Conservation (phyloP, 2,113 vertebrate genomes). For the Machaerirhynchus nigripectus region DNA sequence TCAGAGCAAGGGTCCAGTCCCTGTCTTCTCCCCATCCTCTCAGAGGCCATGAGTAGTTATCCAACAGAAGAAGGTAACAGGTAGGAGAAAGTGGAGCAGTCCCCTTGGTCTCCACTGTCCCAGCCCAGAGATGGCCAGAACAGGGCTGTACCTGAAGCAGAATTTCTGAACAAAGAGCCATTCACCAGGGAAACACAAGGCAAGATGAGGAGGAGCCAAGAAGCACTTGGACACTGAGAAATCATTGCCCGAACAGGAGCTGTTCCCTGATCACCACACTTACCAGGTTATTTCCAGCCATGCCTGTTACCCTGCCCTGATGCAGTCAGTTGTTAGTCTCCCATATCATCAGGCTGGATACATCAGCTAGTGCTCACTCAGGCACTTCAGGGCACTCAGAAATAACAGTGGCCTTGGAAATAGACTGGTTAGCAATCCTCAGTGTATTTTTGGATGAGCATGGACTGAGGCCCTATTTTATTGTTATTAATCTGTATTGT, state of each 20-base stretch:
- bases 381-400: neutral
- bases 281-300: neutral
- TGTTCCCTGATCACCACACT: neutral
- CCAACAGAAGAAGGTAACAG: neutral
- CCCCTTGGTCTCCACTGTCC: neutral
- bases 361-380: neutral
- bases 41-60: fast-evolving
- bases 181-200: neutral
- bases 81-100: fast-evolving
- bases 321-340: neutral
- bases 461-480: neutral
- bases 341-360: neutral
- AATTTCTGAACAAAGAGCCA: neutral
- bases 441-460: neutral
- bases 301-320: neutral
- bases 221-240: neutral
- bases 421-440: neutral
- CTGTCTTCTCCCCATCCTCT: neutral
- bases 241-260: neutral
- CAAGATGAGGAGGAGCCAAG: neutral
- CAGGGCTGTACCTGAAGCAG: neutral
- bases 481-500: neutral
- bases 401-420: neutral
- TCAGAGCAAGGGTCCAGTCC: neutral
- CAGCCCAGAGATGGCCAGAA: neutral